Percentiles rank a stretch among this genome's conserved stretches.
phyloP scores from a whole-genome alignment of 2,888 invertebrate genomes.

The Drosophila monieri region DNA sequence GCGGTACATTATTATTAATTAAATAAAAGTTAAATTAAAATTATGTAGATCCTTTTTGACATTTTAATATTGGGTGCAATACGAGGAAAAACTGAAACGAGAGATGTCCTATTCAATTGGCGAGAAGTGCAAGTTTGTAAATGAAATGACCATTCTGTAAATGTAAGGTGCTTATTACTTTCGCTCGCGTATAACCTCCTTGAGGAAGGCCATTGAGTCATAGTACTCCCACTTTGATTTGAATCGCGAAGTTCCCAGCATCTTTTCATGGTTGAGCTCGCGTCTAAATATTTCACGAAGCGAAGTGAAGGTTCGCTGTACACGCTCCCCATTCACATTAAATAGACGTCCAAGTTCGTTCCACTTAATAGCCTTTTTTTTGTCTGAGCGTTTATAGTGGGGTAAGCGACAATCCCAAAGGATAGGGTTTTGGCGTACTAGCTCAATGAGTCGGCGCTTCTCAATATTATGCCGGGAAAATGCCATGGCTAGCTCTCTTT shows the following conservation, averaged over 20 bases:
- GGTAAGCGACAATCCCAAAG: constrained; percentile 83
- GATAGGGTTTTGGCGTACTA: constrained; percentile 82
- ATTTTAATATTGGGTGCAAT: no score
- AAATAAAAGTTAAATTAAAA: no score
- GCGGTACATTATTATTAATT: no score
- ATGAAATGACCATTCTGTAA: not conserved
- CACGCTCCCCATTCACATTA: constrained; percentile 81
- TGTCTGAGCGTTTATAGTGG: constrained; percentile 82
- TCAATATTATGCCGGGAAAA: constrained; percentile 83
- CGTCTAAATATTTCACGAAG: constrained; percentile 81
- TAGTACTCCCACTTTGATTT: constrained; percentile 83
- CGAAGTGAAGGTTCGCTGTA: constrained; percentile 82
- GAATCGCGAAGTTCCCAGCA: constrained; percentile 78
- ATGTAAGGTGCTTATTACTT: constrained; percentile 62
- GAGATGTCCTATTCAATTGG: no score
- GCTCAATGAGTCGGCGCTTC: constrained; percentile 83
- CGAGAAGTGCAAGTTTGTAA: no score
- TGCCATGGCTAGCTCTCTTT: constrained; percentile 70
- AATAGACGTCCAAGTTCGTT: constrained; percentile 81
- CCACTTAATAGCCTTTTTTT: constrained; percentile 83
- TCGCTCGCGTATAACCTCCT: constrained; percentile 82
- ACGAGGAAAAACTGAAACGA: no score
- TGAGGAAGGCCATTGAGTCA: constrained; percentile 82
- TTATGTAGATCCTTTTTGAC: no score
- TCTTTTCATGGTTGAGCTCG: constrained; percentile 81